Evolutionary conservation across 2,113 vertebrate genomes (phyloP).

Genomic region (Macquaria australasica): DNA sequence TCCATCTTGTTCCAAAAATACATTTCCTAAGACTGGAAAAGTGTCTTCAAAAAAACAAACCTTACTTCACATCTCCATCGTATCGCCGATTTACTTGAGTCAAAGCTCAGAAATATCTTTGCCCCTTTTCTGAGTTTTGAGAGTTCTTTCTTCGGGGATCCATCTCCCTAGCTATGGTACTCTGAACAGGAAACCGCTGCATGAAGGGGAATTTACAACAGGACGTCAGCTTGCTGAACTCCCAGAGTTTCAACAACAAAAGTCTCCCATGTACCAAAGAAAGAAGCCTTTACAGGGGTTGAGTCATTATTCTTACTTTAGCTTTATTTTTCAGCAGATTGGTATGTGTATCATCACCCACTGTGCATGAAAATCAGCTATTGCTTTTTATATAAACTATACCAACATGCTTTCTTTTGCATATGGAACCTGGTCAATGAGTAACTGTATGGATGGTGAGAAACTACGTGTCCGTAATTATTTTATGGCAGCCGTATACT

Average conservation of each 20-base stretch:
- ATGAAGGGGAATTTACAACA: conserved; percentile 75
- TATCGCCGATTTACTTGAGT: not conserved
- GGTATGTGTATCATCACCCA: conserved; percentile 19
- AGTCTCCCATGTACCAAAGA: conserved; percentile 44
- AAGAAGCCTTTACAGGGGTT: conserved; percentile 8
- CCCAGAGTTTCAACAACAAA: conserved; percentile 57
- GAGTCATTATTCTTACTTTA: conserved; percentile 30
- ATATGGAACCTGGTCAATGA: not conserved
- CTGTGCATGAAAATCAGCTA: conserved; percentile 7
- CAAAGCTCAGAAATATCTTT: not conserved
- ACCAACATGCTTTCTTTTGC: conserved; percentile 1
- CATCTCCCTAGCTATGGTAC: conserved; percentile 16
- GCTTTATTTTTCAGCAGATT: conserved; percentile 29
- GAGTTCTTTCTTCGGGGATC: conserved; percentile 30
- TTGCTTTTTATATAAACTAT: conserved; percentile 16
- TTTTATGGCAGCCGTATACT: not conserved
- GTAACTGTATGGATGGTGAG: not conserved
- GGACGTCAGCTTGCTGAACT: conserved; percentile 68
- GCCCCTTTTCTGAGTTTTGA: not conserved
- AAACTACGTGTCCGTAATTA: not conserved
- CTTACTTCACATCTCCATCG: not conserved
- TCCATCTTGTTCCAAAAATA: not conserved
- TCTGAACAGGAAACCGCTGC: conserved; percentile 68
- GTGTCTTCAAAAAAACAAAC: not conserved
- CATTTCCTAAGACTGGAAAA: not conserved